Percentiles rank a stretch among this genome's conserved stretches.
Evolutionary conservation across 2,113 vertebrate genomes (phyloP).

Genomic region (Chrysochloris asiatica): DNA sequence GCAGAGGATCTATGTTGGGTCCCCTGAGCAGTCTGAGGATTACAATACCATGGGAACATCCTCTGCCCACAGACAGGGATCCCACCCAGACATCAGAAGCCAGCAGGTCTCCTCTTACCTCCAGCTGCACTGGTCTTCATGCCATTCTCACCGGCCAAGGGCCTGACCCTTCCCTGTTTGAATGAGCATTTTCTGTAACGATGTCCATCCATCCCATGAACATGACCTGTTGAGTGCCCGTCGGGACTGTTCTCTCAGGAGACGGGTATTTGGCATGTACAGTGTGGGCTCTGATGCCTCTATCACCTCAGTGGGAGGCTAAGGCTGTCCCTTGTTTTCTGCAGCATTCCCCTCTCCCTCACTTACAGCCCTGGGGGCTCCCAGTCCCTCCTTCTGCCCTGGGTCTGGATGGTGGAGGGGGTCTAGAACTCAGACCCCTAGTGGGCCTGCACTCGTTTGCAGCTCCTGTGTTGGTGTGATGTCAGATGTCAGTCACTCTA

Average conservation of each 20-base stretch:
- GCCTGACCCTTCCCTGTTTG: not conserved
- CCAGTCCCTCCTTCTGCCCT: not conserved
- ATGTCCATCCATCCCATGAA: slow-evolving; percentile 61
- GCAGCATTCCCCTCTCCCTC: not conserved
- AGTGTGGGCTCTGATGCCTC: not conserved
- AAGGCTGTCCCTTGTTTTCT: not conserved
- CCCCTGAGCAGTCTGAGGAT: not conserved
- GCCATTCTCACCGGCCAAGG: not conserved
- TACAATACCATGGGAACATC: not conserved
- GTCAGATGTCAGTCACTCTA: not conserved
- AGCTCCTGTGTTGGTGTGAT: slow-evolving; percentile 54
- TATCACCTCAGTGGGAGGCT: too few species aligned
- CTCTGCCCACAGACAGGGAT: not conserved
- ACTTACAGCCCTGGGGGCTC: not conserved
- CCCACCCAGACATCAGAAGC: not conserved
- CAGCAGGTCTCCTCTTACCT: not conserved
- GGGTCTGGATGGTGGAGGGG: not conserved
- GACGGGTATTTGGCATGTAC: not conserved
- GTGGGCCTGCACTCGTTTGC: not conserved
- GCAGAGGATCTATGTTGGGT: not conserved
- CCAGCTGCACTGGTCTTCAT: not conserved
- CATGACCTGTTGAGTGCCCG: not conserved
- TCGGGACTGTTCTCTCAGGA: not conserved
- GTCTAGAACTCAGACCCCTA: not conserved
- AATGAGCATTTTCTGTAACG: slow-evolving; percentile 41